Conservation (phyloP, 30 jellyfish, hydroid and myxozoan species). For the Mastigias papua region DNA sequence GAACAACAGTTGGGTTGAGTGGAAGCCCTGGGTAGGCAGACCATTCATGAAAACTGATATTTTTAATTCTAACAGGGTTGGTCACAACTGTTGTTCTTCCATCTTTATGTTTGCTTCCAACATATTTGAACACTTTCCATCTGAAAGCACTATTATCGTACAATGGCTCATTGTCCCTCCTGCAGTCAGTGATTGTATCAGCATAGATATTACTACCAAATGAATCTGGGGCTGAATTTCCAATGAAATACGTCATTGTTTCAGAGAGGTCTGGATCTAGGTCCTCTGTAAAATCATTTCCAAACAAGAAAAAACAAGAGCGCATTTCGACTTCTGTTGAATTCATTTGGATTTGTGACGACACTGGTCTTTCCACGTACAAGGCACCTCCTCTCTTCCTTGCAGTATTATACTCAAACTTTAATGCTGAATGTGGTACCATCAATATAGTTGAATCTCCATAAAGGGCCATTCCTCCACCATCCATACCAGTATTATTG, state of each 20-base stretch:
- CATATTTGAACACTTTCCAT: conserved; percentile 71
- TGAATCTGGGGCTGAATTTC: conserved; percentile 77
- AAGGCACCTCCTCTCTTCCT: conserved; percentile 87
- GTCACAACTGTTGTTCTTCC: conserved; percentile 69
- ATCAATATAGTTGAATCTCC: conserved; percentile 56
- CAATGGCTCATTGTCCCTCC: conserved; percentile 52
- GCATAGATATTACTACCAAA: conserved; percentile 82
- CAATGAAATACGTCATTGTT: conserved; percentile 48
- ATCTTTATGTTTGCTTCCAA: conserved; percentile 20
- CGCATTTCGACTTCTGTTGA: conserved; percentile 78
- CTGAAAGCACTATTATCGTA: conserved; percentile 59
- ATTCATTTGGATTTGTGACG: conserved; percentile 67
- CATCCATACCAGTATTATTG: conserved; percentile 75
- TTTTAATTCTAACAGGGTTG: conserved; percentile 42
- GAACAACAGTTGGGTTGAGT: conserved; percentile 62
- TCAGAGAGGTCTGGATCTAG: conserved; percentile 61
- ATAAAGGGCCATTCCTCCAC: conserved; percentile 82
- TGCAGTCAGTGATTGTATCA: conserved; percentile 64
- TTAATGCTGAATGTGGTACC: conserved; percentile 24
- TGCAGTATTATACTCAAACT: conserved; percentile 71
- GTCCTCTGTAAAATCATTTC: neutral
- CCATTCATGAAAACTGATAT: conserved; percentile 65
- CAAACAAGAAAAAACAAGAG: conserved; percentile 67
- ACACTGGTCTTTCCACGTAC: conserved; percentile 59
- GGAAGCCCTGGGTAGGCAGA: conserved; percentile 74